Evolutionary conservation across 2,797 vertebrate species (phyloP).

Genomic region (Gorsachius magnificus): DNA sequence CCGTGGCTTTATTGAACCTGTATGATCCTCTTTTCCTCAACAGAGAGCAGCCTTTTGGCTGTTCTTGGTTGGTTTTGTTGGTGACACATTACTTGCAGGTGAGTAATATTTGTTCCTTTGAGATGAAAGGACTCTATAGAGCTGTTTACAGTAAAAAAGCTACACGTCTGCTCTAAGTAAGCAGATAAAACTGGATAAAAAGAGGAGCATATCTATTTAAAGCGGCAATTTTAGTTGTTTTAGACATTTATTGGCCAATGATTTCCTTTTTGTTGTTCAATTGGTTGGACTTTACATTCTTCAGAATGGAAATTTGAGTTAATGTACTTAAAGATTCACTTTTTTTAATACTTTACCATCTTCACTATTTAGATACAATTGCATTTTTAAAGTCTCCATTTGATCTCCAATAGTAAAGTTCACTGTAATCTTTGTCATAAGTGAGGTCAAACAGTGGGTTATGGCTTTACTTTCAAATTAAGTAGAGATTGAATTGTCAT

Average conservation of each 20-base stretch:
- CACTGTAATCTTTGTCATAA: neutral
- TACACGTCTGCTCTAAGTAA: neutral
- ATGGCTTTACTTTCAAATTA: neutral
- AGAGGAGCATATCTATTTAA: neutral
- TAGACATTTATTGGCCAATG: neutral
- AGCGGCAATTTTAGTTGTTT: neutral
- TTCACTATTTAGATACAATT: neutral
- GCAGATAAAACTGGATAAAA: neutral
- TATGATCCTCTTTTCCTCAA: neutral
- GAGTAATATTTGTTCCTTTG: neutral
- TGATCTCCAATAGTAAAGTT: neutral
- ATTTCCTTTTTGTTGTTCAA: neutral
- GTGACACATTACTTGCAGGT: neutral
- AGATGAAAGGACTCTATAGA: neutral
- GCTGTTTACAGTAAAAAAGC: neutral
- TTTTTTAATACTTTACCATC: neutral
- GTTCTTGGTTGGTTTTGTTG: accelerated
- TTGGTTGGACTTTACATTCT: neutral
- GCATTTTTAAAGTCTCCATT: neutral
- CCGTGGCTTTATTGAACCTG: neutral
- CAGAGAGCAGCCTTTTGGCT: neutral
- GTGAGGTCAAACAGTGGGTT: neutral
- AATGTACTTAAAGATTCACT: neutral
- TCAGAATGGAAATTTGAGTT: neutral
- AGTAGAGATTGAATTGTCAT: neutral